A percentile compares a stretch with the other conserved stretches of the same genome.
Conservation (phyloP, 2,888 invertebrate species). For the Cephonodes hylas region DNA sequence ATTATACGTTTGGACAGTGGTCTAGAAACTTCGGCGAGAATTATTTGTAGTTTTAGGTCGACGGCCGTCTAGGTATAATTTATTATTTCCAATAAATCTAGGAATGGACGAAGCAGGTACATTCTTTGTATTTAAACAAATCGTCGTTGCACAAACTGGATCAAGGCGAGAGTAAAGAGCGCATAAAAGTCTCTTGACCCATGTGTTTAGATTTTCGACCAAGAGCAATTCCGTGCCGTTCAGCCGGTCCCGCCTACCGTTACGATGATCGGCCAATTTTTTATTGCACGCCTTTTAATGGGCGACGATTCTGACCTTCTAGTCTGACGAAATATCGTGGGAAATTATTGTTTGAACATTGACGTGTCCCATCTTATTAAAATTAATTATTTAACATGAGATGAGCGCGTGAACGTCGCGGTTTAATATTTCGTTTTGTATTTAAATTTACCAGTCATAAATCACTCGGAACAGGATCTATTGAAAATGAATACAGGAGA, state of each 20-base stretch:
- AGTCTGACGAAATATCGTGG: constrained; percentile 26
- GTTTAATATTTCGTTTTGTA: not conserved
- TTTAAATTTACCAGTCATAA: constrained; percentile 30
- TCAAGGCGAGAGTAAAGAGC: constrained; percentile 11
- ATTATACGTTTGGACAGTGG: not conserved
- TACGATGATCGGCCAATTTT: constrained; percentile 30
- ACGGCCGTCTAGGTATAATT: not conserved
- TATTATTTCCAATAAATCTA: not conserved
- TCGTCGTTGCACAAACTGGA: not conserved
- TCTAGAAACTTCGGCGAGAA: not conserved
- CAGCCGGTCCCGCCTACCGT: constrained; percentile 26
- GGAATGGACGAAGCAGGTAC: not conserved
- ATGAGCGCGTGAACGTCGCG: not conserved
- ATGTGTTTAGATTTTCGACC: constrained; percentile 7
- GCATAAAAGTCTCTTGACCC: constrained; percentile 11
- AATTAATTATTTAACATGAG: not conserved
- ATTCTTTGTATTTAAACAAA: constrained; percentile 2
- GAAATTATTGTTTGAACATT: not conserved
- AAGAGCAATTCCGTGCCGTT: not conserved
- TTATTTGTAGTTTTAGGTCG: constrained; percentile 8
- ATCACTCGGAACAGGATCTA: constrained; percentile 23
- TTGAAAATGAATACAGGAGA: constrained; percentile 34
- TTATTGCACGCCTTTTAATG: constrained; percentile 23
- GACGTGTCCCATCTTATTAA: not conserved
- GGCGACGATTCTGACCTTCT: constrained; percentile 31